phyloP scores from a whole-genome alignment of 92 coral and sea anemone genomes.

The Scolanthus callimorphus region DNA sequence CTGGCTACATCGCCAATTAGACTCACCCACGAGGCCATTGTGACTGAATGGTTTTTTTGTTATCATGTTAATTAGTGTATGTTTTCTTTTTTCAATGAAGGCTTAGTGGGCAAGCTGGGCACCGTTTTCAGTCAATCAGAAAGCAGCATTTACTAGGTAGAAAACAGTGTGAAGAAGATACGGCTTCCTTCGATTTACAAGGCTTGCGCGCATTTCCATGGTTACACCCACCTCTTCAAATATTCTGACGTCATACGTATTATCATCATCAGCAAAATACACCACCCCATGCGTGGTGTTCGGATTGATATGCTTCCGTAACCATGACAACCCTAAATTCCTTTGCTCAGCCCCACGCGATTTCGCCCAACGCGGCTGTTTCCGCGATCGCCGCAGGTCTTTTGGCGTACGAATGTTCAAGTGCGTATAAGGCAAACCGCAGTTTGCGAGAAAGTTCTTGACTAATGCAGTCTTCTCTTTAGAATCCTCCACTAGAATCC shows the following conservation, averaged over 20 bases:
- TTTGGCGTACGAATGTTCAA: constrained; percentile 67
- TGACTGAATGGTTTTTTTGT: too few relatives aligned
- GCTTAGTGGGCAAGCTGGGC: too few relatives aligned
- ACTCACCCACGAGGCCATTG: too few relatives aligned
- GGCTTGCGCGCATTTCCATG: too few relatives aligned
- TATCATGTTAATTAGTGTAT: too few relatives aligned
- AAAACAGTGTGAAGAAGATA: too few relatives aligned
- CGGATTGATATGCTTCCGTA: constrained; percentile 57
- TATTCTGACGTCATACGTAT: constrained; percentile 72
- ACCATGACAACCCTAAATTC: constrained; percentile 71
- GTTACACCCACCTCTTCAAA: constrained; percentile 85
- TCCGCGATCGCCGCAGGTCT: constrained; percentile 43
- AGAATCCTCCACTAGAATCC: constrained; percentile 90
- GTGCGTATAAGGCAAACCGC: constrained; percentile 70
- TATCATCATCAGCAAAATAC: constrained; percentile 92
- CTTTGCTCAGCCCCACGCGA: constrained; percentile 89
- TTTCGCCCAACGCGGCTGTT: constrained; percentile 79
- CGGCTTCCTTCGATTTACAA: too few relatives aligned
- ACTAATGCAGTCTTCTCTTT: constrained; percentile 63
- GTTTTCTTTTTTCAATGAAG: too few relatives aligned
- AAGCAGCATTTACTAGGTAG: too few relatives aligned
- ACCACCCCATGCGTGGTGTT: constrained; percentile 74
- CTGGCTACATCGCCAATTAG: too few relatives aligned
- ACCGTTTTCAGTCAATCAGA: too few relatives aligned
- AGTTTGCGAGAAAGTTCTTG: constrained; percentile 32